Evolutionary conservation across 2,113 vertebrate species (phyloP).

Genomic region (Alligator sinensis): DNA sequence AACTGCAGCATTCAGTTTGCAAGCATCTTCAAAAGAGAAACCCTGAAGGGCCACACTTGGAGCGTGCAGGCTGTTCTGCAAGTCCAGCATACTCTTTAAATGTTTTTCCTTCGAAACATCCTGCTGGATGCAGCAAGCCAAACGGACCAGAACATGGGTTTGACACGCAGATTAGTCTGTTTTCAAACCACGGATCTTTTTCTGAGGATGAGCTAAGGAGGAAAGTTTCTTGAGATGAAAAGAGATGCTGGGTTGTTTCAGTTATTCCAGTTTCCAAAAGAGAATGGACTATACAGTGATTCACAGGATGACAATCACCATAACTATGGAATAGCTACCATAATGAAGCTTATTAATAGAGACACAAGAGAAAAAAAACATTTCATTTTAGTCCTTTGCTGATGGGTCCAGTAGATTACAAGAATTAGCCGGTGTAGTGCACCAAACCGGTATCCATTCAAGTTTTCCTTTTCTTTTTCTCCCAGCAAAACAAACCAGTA

Average conservation of each 20-base stretch:
- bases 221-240: constrained; percentile 60
- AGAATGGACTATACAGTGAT: constrained; percentile 55
- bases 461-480: not conserved
- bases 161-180: not conserved
- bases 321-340: constrained; percentile 64
- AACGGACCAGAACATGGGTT: not conserved
- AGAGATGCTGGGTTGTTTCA: constrained; percentile 49
- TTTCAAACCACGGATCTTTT: not conserved
- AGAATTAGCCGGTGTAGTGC: constrained; percentile 30
- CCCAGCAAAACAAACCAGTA: not conserved
- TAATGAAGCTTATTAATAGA: constrained; percentile 57
- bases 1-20: no score
- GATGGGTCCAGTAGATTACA: constrained; percentile 45
- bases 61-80: no score
- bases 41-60: no score
- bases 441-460: constrained; percentile 25
- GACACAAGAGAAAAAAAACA: constrained; percentile 36
- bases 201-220: constrained; percentile 35
- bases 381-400: constrained; percentile 51
- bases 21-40: no score
- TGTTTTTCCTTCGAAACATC: not conserved
- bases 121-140: not conserved
- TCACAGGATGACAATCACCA: constrained; percentile 14
- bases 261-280: constrained; percentile 42
- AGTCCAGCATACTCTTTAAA: not conserved